phyloP scores from a whole-genome alignment of 1,140 invertebrate species.

The Dendroctonus ponderosae region DNA sequence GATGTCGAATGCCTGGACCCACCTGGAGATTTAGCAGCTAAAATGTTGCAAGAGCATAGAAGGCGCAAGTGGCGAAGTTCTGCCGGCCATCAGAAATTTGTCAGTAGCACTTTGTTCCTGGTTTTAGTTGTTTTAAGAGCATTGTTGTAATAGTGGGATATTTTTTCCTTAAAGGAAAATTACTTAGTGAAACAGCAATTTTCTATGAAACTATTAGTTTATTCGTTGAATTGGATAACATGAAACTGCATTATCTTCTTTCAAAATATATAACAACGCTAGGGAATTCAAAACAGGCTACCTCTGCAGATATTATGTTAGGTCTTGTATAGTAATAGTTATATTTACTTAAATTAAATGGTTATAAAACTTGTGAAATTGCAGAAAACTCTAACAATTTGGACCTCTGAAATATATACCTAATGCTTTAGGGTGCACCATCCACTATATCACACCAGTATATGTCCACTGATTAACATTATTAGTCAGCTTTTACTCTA shows the following conservation, averaged over 20 bases:
- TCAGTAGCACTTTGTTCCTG: no score
- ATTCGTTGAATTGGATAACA: constrained; percentile 49
- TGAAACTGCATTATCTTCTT: constrained; percentile 43
- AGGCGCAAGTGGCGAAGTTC: constrained; percentile 11
- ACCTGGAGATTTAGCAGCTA: constrained; percentile 57
- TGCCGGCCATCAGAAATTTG: neutral
- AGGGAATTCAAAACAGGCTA: constrained; percentile 48
- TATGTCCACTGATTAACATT: constrained; percentile 39
- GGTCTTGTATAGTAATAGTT: constrained; percentile 45
- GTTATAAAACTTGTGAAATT: constrained; percentile 53
- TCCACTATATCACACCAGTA: constrained; percentile 50
- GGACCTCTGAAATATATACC: constrained; percentile 50
- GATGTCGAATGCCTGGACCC: constrained; percentile 75
- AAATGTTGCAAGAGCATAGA: constrained; percentile 42
- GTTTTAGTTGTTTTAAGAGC: no score
- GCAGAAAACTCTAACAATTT: constrained; percentile 53
- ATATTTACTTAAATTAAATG: constrained; percentile 48
- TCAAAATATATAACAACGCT: constrained; percentile 47
- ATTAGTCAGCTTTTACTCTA: neutral
- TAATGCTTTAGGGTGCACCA: constrained; percentile 50
- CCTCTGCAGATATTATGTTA: constrained; percentile 45
- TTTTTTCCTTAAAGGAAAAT: no score
- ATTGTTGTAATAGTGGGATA: no score
- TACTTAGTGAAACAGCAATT: neutral
- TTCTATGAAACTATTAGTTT: constrained; percentile 49